Evolutionary conservation across 2,888 invertebrate species (phyloP), one percentile per base, ranked within the genome.

Genomic region (Clusia tigrina): DNA sequence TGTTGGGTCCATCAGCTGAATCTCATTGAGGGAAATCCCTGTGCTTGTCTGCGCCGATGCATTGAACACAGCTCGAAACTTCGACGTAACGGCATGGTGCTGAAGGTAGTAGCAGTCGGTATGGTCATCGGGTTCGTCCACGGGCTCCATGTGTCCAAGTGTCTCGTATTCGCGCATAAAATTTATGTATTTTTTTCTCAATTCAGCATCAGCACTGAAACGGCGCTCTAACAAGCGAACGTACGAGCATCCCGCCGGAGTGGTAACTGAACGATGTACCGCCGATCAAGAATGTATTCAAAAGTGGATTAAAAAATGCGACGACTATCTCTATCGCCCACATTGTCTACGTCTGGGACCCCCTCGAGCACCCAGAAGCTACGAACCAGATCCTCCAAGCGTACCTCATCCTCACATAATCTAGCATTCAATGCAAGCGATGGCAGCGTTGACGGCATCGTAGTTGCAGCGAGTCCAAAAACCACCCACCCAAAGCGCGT

Each of bases 351-450:
- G 12, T 42, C 24, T 10, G 62, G 23, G 3, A 58, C 55, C 6
- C 59, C 67, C 26, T 65, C 65, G 17, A 62, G 25, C 55, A 52
- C 46, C 63, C 63, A 67, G 25, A 67, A 65, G 15, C 32, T 62
- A n/a, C 59, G 61, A 1, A 66, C 38, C 1, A 66, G 48, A 12
- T 66, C 55, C 17, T 63, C 63, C 55, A 67, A 17, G 9, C 53
- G 37, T 18, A 9, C 37, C 2, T 58, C 54, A 2, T 55, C 58
- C 1, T 18, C 58, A 2, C n/a, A 9, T 1, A 42, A 10, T 1
- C 32, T 37, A 12, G 32, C 24, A 6, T 26, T 9, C 10, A 48
- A 37, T n/a, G 62, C 46, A 18, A 26, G 46, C n/a, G 54, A 12
- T 17, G 60, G 2, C 3, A 25, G 17, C 2, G 37, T n/a, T 17